Base-by-base conservation (phyloP, 2,888 invertebrate genomes). In the Epinotia brunnichana region DNA sequence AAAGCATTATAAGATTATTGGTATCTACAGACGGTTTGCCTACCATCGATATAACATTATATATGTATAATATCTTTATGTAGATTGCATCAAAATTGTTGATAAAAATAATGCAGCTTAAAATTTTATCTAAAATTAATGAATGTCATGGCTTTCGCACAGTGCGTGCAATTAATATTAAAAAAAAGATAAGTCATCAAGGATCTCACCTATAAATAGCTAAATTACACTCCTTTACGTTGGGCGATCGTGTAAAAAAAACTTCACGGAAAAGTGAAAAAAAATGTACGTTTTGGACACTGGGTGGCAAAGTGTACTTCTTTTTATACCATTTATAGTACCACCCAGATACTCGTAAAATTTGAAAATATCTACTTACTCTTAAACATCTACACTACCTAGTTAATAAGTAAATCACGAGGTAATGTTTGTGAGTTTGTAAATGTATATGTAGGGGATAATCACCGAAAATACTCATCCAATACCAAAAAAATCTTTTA, bases 141-240 rank as follows among this genome's bases (percentile, higher is more conserved):
- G 48, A 48, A 19, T 67, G 71, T 71, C 71, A 71, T 71, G 66
- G 44, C 51, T 60, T 66, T 48, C 41, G 64, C 11, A 17, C 15
- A 29, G 3, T 19, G 19, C 59, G 59, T 66, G 59, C 29, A 51
- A 19, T 19, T 11, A 17, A 29, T 3, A 59, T 17, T 10, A 24
- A n/a, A 61, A 44, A 13, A 19, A 0, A 19, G 39, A 60, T 41
- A 41, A 19, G 19, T 10, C 41, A 41, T 17, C 17, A 48, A 48
- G 3, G 35, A 44, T 44, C 1, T 44, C 44, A 61, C n/a, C n/a
- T 44, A 10, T 61, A 24, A 44, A 61, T 21, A 35, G 9, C 7
- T 35, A 9, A 35, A 7, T 35, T 29, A 35, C 35, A 35, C 9
- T 35, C 5, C 35, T 35, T 35, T 7, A 9, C 9, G 35, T 35